A percentile compares a stretch with the other conserved stretches of the same genome.
phyloP scores from a whole-genome alignment of 1,140 invertebrate genomes.

The Drosophila sulfurigaster region DNA sequence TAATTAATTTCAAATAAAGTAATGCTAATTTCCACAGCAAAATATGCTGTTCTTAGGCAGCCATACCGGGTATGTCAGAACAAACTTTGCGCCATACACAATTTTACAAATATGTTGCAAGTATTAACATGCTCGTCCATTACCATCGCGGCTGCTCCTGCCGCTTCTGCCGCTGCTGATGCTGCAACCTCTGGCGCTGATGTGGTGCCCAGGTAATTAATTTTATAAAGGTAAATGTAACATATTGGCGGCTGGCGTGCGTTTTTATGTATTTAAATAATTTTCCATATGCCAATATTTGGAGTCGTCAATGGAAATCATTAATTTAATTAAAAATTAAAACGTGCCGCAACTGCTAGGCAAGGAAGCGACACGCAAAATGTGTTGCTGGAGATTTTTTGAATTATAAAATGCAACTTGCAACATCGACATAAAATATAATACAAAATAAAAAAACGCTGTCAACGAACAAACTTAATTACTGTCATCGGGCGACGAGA shows the following conservation, averaged over 20 bases:
- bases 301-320: slow-evolving; percentile 57
- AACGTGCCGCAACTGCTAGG: slow-evolving; percentile 48
- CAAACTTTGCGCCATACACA: not conserved
- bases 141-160: too few relatives aligned
- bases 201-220: slow-evolving; percentile 37
- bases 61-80: not conserved
- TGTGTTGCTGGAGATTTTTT: slow-evolving; percentile 33
- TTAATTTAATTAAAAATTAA: slow-evolving; percentile 79
- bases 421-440: slow-evolving; percentile 1
- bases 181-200: slow-evolving; percentile 1
- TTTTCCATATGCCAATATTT: slow-evolving; percentile 50
- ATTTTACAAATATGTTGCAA: not conserved
- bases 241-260: slow-evolving; percentile 44
- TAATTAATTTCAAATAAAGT: too few relatives aligned
- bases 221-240: slow-evolving; percentile 43
- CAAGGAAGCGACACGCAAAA: not conserved
- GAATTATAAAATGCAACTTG: slow-evolving; percentile 22
- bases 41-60: too few relatives aligned
- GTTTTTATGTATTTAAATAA: slow-evolving; percentile 54
- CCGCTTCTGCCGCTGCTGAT: not conserved
- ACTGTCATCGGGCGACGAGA: slow-evolving; percentile 22
- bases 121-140: slow-evolving; percentile 1
- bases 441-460: slow-evolving; percentile 12
- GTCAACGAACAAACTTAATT: slow-evolving; percentile 70
- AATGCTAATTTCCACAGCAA: too few relatives aligned